Base-by-base conservation (phyloP, 1,140 invertebrate species). In the Drosophila prosaltans region DNA sequence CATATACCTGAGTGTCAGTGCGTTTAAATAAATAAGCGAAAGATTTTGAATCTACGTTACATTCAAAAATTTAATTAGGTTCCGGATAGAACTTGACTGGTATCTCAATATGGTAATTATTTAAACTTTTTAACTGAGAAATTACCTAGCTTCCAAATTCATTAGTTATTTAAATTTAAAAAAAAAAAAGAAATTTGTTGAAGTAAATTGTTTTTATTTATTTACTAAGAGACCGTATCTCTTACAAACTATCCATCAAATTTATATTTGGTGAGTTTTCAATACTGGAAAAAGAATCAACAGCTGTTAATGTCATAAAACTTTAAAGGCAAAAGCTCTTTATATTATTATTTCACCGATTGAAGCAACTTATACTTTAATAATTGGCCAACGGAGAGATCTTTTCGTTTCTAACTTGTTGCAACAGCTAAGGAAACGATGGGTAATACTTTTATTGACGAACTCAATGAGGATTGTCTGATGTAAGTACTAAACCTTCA, bases 391-490 rank as follows among this genome's bases (percentile, higher is more conserved):
- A 16, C 41, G 40, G 11, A 8, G 16, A 16, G 8, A 72, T 43
- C 7, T 30, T 24, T 8, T 51, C 28, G 10, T 8, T 6, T 6
- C 2, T 32, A 8, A 1, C 9, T 45, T 0, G 2, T 2, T 40
- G 16, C 5, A 5, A 24, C 39, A 21, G 5, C 9, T 10, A 1
- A 2, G 2, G 10, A 51, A 32, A 57, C 57, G 64, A 43, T 40
- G 16, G 24, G 10, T 24, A 75, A 75, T n/a, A 3, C 11, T 2
- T 59, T 10, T 2, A 16, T 39, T 39, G 8, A 59, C 8, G 3
- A 16, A 24, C 66, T 76, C 0, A 76, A 76, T 16, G 66, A 76
- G 8, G 74, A 76, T 57, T 76, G 73, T 10, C 41, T 76, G 55
- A 39, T 76, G 74, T 76, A 32, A 76, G 73, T 76, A 6, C 24